Evolutionary conservation across 2,888 invertebrate genomes (phyloP), one percentile per base, ranked within the genome.

Genomic region (Furcula furcula): DNA sequence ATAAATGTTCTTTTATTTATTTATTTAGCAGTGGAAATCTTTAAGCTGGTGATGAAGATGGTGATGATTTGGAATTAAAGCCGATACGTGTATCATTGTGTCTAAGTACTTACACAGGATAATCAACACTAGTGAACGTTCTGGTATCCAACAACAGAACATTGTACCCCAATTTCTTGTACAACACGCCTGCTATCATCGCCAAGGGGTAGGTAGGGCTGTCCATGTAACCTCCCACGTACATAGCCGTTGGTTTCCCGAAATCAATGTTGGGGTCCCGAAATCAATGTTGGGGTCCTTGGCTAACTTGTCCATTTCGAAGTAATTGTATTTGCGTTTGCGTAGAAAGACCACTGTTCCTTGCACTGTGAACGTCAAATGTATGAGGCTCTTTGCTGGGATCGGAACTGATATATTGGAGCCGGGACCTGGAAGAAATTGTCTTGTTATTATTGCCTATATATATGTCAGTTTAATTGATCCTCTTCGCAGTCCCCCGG

Each of bases 201-300:
- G 69, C 73, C 0, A 65, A 40, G 0, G 65, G 54, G 23, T 65
- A 66, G 4, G 28, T 52, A 0, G 78, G 72, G 4, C 67, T 74
- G 18, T 84, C 84, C 46, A 79, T 18, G 31, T 56, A 86, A 0
- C 85, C 85, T 0, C 76, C 76, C 0, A 76, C 65, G 23, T 73
- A 85, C 16, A 86, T 2, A 7, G 76, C 2, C 0, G 80, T 83
- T 31, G 62, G 75, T 36, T 60, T 78, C 1, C 34, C 60, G 31
- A 64, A 73, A 48, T n/a, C n/a, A 76, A 2, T 0, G 80, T 83
- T 31, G 62, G 75, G 35, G 60, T 78, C 1, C 34, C 60, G 31
- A 64, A 73, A 48, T 73, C 61, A 3, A 84, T 32, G 1, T 33
- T 13, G 0, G 55, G 39, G 20, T 78, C 70, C 13, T 60, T 64